phyloP scores from a whole-genome alignment of 2,797 vertebrate genomes.

The Florisuga fusca region DNA sequence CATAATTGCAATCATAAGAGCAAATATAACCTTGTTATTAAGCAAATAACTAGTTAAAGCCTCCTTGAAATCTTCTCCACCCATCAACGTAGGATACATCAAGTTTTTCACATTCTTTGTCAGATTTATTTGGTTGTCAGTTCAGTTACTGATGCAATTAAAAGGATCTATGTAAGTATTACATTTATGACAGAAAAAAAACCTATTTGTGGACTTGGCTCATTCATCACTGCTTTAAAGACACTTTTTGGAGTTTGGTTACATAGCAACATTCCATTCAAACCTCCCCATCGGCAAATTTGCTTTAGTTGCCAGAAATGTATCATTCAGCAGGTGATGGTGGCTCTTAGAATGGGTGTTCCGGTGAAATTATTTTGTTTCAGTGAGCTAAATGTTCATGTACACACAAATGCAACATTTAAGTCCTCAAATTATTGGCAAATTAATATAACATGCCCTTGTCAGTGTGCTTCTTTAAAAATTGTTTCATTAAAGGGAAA shows the following conservation, averaged over 20 bases:
- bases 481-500: constrained; percentile 44
- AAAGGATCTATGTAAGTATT: neutral
- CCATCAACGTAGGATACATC: neutral
- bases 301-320: constrained; percentile 28
- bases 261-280: constrained; percentile 55
- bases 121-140: constrained; percentile 61
- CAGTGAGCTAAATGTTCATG: neutral
- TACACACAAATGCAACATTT: constrained; percentile 21
- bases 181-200: constrained; percentile 29
- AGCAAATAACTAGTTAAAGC: constrained; percentile 45
- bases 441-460: neutral
- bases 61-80: constrained; percentile 38
- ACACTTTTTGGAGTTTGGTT: constrained; percentile 46
- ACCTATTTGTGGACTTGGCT: neutral
- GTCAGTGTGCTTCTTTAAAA: neutral
- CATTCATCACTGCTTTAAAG: constrained; percentile 54
- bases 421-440: constrained; percentile 29
- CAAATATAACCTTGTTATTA: constrained; percentile 54
- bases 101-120: constrained; percentile 58
- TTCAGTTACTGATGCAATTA: constrained; percentile 51
- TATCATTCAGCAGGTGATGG: constrained; percentile 32
- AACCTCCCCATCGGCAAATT: constrained; percentile 1
- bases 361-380: neutral
- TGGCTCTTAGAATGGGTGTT: neutral
- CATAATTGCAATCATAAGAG: neutral